A percentile compares a stretch with the other conserved stretches of the same genome.
phyloP scores from a whole-genome alignment of 2,797 vertebrate genomes.

The Galagoides demidoff region DNA sequence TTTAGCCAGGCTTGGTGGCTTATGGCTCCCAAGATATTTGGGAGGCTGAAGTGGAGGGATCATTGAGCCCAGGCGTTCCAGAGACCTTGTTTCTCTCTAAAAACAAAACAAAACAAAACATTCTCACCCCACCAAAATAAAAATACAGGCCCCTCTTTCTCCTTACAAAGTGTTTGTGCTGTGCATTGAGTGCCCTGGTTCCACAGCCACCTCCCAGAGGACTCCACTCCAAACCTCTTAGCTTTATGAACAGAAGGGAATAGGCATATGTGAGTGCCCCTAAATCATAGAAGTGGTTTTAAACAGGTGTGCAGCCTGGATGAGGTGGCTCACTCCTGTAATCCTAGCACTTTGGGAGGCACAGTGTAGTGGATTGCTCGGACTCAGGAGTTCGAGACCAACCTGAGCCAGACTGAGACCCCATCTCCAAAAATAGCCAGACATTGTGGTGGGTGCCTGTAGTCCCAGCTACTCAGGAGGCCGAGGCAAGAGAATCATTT shows the following conservation, averaged over 20 bases:
- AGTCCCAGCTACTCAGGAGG: no score
- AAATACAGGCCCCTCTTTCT: background rate
- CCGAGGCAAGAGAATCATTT: no score
- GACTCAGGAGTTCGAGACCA: no score
- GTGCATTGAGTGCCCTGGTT: background rate
- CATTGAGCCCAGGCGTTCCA: background rate
- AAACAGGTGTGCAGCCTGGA: background rate
- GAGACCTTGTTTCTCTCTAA: background rate
- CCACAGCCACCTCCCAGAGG: background rate
- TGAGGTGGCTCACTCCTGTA: no score
- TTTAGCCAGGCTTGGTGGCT: background rate
- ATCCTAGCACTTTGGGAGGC: no score
- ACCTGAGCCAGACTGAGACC: no score
- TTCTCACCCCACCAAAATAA: background rate
- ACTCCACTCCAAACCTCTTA: background rate
- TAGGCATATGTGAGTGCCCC: background rate
- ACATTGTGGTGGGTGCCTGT: no score
- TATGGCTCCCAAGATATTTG: background rate
- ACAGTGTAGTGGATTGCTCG: no score
- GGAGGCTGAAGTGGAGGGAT: background rate
- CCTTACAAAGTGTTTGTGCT: background rate
- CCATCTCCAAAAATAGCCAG: no score
- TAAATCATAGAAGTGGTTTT: background rate
- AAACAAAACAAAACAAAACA: background rate
- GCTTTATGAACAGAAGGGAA: background rate